A percentile compares a stretch with the other conserved stretches of the same genome.
Evolutionary conservation across 2,888 invertebrate species (phyloP).

Genomic region (Chrysomela aeneicollis): DNA sequence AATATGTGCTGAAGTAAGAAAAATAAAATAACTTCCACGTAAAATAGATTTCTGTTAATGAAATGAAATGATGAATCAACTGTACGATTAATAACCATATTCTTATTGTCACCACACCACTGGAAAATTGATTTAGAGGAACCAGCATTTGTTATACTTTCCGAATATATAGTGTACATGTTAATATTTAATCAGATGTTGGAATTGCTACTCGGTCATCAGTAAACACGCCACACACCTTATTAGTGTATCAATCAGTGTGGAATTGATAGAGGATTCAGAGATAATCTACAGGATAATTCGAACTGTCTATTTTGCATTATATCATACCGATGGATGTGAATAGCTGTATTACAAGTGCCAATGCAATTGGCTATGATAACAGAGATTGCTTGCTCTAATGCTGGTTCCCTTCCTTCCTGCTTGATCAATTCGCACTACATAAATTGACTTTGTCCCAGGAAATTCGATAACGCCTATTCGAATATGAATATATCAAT

Average conservation of each 20-base stretch:
- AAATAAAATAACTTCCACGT: no score
- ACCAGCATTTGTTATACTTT: no score
- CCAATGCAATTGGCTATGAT: constrained; percentile 31
- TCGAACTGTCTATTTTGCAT: constrained; percentile 1
- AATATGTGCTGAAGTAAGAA: no score
- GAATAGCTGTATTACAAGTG: background rate
- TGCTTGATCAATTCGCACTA: constrained; percentile 36
- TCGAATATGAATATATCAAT: constrained; percentile 31
- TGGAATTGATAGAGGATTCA: background rate
- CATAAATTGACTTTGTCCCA: constrained; percentile 35
- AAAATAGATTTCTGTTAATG: no score
- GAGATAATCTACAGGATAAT: constrained; percentile 11
- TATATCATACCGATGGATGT: background rate
- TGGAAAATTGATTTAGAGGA: no score
- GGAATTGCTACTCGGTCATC: background rate
- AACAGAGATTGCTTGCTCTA: constrained; percentile 27
- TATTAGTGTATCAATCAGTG: background rate
- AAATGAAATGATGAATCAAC: no score
- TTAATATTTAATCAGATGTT: no score
- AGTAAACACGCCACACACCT: background rate
- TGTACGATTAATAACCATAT: no score
- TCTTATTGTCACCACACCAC: no score
- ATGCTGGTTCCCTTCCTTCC: constrained; percentile 33
- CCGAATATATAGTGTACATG: no score
- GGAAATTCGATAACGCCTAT: constrained; percentile 32